Base-by-base conservation (phyloP, 2,888 invertebrate genomes). In the Lepeophtheirus nordmannii region DNA sequence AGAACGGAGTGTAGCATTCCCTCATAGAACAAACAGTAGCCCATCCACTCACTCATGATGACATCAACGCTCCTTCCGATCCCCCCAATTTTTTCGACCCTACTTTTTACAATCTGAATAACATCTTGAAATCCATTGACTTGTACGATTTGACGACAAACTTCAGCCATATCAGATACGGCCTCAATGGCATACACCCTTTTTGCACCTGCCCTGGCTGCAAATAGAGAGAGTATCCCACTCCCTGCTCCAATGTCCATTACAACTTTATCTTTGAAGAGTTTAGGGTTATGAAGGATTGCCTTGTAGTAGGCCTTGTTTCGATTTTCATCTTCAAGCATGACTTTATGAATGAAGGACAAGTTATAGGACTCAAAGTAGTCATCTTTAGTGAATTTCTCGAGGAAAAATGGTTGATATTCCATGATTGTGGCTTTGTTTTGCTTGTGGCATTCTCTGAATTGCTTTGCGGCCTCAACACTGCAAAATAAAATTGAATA, bases 1-100 rank as follows among this genome's bases (percentile, higher is more conserved):
- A 69, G 68, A n/a, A 69, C 69, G n/a, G 69, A 69, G n/a, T 69
- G 68, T 46, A 69, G 53, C 69, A 69, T 69, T 38, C 67, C 67
- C 40, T 69, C 69, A 65, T 69, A 69, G 7, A 69, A 67, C 58
- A 69, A 17, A 68, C 68, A 69, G 60, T 69, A 69, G 3, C 69
- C 69, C 69, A 69, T 69, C 69, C 69, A 69, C 41, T 69, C 69
- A 67, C 69, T 69, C 10, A 69, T 69, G 38, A 69, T 65, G 8
- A 69, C 68, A 65, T 69, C 69, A 12, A 69, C 69, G 30, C 68
- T 69, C 56, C 68, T 68, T 14, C 14, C 23, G 30, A 68, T 68
- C 22, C 69, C 53, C 30, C 66, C 68, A 10, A 69, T 62, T 12
- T 69, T 67, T 41, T 69, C 69, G 46, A 69, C 69, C 57, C 66